These are phyloP conservation scores for Australoheros scitulus DNA, from an alignment of 2,113 vertebrate species.

Conservation along the genomic window DNA sequence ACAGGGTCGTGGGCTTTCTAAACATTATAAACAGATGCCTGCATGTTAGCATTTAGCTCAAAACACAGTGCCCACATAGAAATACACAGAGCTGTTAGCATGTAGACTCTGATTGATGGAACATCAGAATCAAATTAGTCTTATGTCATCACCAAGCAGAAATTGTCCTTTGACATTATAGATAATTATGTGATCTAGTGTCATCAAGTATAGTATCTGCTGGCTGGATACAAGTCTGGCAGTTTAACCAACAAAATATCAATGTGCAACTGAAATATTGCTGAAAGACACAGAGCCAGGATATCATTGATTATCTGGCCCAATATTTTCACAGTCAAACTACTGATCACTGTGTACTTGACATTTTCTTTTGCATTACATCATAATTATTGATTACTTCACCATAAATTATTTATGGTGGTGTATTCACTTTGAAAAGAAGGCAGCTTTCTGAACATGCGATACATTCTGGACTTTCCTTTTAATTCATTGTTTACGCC, in stretches of 20 bases:
- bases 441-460: not conserved
- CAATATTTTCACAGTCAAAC: not conserved
- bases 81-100: not conserved
- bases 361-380: not conserved
- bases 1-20: not conserved
- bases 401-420: not conserved
- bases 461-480: not conserved
- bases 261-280: not conserved
- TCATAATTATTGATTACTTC: not conserved
- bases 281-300: not conserved
- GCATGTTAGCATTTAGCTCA: not conserved
- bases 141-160: not conserved
- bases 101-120: not conserved
- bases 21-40: not conserved
- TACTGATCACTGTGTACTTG: not conserved
- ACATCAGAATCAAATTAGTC: not conserved
- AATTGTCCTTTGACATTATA: not conserved
- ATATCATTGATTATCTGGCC: not conserved
- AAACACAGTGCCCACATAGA: not conserved
- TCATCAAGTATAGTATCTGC: not conserved
- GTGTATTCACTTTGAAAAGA: not conserved
- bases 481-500: not conserved
- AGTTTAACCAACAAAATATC: not conserved
- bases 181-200: not conserved
- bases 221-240: not conserved